A percentile compares a stretch with the other conserved stretches of the same genome.
Conservation (phyloP, 2,888 invertebrate species). For the Trichacis sp. region DNA sequence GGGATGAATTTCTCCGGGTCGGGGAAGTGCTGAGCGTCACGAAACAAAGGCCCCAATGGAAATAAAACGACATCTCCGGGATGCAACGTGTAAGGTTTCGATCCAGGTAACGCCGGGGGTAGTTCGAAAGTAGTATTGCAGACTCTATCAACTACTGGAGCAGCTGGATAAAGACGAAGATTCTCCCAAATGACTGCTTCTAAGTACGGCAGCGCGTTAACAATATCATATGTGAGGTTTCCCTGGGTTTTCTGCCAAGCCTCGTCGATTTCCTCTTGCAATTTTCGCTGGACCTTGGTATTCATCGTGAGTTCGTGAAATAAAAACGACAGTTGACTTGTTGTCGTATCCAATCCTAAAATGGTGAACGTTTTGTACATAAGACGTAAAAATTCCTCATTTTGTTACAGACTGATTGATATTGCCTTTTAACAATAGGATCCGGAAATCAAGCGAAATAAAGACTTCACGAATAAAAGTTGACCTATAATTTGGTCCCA, state of each 20-base stretch:
- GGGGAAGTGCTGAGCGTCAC: constrained; percentile 53
- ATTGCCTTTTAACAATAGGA: too few relatives aligned
- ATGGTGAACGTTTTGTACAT: too few relatives aligned
- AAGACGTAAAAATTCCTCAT: too few relatives aligned
- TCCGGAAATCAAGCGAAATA: too few relatives aligned
- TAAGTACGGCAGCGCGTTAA: constrained; percentile 54
- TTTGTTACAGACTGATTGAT: too few relatives aligned
- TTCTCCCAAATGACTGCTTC: constrained; percentile 58
- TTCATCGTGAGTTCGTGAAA: constrained; percentile 52
- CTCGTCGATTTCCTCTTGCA: too few relatives aligned
- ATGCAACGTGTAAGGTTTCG: constrained; percentile 45
- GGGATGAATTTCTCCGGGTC: constrained; percentile 70
- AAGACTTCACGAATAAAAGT: too few relatives aligned
- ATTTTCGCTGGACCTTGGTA: constrained; percentile 50
- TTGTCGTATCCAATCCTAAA: constrained; percentile 58
- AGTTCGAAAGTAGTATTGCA: constrained; percentile 71
- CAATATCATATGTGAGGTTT: constrained; percentile 48
- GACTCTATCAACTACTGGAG: constrained; percentile 69
- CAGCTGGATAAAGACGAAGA: constrained; percentile 61
- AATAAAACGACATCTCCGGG: too few relatives aligned
- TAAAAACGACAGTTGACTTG: constrained; percentile 53
- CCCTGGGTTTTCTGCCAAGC: too few relatives aligned
- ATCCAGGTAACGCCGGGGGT: constrained; percentile 54
- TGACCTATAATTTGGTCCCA: too few relatives aligned
- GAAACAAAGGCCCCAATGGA: constrained; percentile 66